Percentiles rank a stretch among this genome's conserved stretches.
phyloP scores from a whole-genome alignment of 2,113 vertebrate genomes.

The Marmota flaviventris region DNA sequence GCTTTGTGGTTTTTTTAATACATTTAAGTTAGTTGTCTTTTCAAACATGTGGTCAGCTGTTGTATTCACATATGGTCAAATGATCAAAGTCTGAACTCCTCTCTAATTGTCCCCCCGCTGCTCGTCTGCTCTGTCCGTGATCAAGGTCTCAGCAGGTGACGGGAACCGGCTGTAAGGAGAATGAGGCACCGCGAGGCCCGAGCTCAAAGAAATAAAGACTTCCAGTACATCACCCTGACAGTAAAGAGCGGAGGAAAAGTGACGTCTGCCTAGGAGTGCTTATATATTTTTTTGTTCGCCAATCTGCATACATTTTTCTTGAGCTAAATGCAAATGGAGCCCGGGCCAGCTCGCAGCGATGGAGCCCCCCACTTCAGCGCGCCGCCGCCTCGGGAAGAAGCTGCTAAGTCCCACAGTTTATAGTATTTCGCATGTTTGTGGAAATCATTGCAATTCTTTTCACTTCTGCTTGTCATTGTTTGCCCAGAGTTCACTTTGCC shows the following conservation, averaged over 20 bases:
- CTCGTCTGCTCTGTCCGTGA: conserved; percentile 97
- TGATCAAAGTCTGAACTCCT: conserved; percentile 99
- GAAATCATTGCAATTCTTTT: conserved; percentile 98
- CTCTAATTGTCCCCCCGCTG: conserved; percentile 99
- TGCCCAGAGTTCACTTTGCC: conserved; percentile 95
- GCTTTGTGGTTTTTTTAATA: conserved; percentile 90
- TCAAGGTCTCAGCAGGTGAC: conserved; percentile 99
- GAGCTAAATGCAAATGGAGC: conserved; percentile 85
- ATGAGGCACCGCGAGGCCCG: conserved; percentile 97
- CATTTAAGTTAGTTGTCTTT: conserved; percentile 95
- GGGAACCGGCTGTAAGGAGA: conserved; percentile 97
- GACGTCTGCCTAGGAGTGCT: conserved; percentile 94
- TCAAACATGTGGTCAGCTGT: conserved; percentile 98
- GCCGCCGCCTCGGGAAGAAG: conserved; percentile 91
- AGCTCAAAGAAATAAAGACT: conserved; percentile 99
- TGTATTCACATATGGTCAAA: conserved; percentile 99
- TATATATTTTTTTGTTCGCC: conserved; percentile 87
- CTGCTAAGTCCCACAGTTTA: conserved; percentile 95
- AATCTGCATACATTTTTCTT: conserved; percentile 87
- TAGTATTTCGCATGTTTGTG: conserved; percentile 98
- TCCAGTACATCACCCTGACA: conserved; percentile 99
- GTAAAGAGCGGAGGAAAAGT: conserved; percentile 95
- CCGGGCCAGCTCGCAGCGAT: conserved; percentile 68
- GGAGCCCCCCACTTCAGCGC: conserved; percentile 79
- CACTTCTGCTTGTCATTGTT: conserved; percentile 98